Evolutionary conservation across 2,888 invertebrate species (phyloP), one percentile per base, ranked within the genome.

Genomic region (Drosophila cognata): DNA sequence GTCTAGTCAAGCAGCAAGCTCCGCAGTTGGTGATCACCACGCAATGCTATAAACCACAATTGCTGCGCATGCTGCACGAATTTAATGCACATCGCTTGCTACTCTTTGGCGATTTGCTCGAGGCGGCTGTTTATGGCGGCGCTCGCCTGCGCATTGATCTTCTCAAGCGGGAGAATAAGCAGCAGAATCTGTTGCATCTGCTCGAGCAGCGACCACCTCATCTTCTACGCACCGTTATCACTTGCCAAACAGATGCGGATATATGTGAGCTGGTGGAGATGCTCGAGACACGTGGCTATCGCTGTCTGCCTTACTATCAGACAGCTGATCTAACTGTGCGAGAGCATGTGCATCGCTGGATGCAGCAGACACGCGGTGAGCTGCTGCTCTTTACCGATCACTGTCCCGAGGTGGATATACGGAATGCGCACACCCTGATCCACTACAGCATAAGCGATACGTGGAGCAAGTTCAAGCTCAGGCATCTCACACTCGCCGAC

Each of bases 41-140:
- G 7, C 75, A 85, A 25, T 50, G 63, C 0, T 89, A 60, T 35
- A 48, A 70, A 0, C 21, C 8, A 2, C n/a, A 29, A 1, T 18
- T 69, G 6, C 50, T 81, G 7, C n/a, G 33, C 7, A 68, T 68
- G 48, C 2, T 87, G 18, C 25, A 10, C 0, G 58, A 55, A 1
- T 43, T 69, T 5, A 87, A 66, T 50, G 18, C 25, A 1, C 8
- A 74, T 2, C 68, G 81, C 8, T 46, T 80, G 53, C 7, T 85
- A 8, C 59, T 85, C 1, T 88, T 85, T 43, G 89, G 89, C 0
- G 88, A 85, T 28, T 21, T 80, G 1, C 59, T 85, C n/a, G 88
- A 85, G 70, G 85, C 85, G 0, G 80, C 88, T 4, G 7, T 85
- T 2, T 89, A 85, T 36, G 85, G 88, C 0, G 71, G 83, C 2